These are phyloP conservation scores for Galaxias olidus DNA, from an alignment of 2,797 vertebrate species.

Conservation along the genomic window DNA sequence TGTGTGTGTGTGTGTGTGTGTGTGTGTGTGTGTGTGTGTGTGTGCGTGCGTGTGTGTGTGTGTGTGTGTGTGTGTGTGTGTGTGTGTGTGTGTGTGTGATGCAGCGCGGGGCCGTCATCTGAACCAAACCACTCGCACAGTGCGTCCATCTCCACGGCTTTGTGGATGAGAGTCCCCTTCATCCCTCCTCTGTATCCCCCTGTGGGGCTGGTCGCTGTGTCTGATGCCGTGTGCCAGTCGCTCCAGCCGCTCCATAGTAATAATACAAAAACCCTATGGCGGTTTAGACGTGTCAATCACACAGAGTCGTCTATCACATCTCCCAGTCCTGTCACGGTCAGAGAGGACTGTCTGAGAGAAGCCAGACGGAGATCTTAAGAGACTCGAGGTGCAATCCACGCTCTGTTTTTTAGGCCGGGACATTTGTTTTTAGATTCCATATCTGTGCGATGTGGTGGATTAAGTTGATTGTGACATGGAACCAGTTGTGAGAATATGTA, in stretches of 20 bases:
- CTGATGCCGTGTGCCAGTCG: neutral
- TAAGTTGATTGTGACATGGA: too few species aligned
- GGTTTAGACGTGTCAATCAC: slow-evolving; percentile 22
- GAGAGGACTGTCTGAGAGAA: too few species aligned
- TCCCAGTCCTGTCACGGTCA: neutral
- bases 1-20: neutral
- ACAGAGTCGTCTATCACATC: slow-evolving; percentile 29
- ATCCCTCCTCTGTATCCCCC: slow-evolving; percentile 36
- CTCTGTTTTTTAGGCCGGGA: too few species aligned
- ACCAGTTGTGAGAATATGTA: too few species aligned
- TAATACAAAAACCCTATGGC: neutral
- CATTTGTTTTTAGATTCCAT: too few species aligned
- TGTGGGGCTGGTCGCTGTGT: neutral
- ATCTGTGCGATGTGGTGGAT: too few species aligned
- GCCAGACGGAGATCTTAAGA: too few species aligned
- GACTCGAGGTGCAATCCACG: too few species aligned
- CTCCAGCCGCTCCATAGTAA: slow-evolving; percentile 14
- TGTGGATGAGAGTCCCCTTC: slow-evolving; percentile 19
- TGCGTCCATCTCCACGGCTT: neutral
- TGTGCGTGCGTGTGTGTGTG: neutral
- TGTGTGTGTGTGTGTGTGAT: slow-evolving; percentile 3
- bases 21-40: neutral
- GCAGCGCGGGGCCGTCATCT: slow-evolving; percentile 13
- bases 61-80: slow-evolving; percentile 18
- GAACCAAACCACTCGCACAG: slow-evolving; percentile 2